Evolutionary conservation across 37 sponge, comb jelly and placozoan genomes (phyloP), one percentile per base, ranked within the genome.

Genomic region (Dysidea cf. avara): DNA sequence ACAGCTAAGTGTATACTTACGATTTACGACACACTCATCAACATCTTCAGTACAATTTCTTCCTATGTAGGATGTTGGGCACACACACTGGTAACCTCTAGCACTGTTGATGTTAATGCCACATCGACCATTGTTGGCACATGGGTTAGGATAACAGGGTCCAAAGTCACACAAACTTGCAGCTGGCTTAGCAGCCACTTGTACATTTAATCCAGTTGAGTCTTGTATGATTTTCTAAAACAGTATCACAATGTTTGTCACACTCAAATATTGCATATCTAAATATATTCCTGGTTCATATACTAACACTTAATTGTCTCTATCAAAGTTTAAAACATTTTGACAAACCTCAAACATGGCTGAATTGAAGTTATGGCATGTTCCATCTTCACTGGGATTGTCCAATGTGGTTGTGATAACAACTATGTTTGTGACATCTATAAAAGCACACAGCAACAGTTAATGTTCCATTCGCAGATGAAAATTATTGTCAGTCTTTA

Each of bases 101-200:
- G 24, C 49, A 16, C 56, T 58, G 17, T 17, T 35, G 4, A 58
- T 7, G 24, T 25, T 63, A 25, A 69, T 49, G 22, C 3, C 24
- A 32, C 88, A 87, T 2, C 32, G 5, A 24, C 86, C 91, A 25
- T 53, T 72, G 34, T 90, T 90, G 0, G 22, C 38, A 48, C 91
- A 90, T 6, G 86, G 91, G 39, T 71, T 68, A 35, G 86, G 86
- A 52, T 75, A 71, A 56, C 91, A 90, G 34, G 82, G 38, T 4
- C 75, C 66, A 17, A 75, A 61, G 14, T 26, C 46, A 49, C 91
- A 90, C 55, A 85, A 49, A 33, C 56, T 71, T 39, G 36, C 71
- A 43, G 46, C 56, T 17, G 71, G 34, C n/a, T 22, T 26, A 11
- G 37, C 37, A 35, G 22, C 55, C 6, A 71, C 56, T 20, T 71